Evolutionary conservation across 2,888 invertebrate species (phyloP), one percentile per base, ranked within the genome.

Genomic region (Apamea anceps): DNA sequence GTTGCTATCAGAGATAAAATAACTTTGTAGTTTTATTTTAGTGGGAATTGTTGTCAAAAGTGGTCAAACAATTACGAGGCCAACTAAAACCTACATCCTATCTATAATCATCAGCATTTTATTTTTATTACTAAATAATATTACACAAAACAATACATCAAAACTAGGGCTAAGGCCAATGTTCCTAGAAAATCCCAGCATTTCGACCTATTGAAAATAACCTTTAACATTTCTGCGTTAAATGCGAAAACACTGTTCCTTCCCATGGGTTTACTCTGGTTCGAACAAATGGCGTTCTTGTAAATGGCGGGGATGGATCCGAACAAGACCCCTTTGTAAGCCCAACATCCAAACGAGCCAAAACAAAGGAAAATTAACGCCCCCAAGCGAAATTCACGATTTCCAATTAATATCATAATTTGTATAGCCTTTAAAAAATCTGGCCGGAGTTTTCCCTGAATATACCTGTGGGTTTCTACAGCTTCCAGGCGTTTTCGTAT

Each of bases 331-430:
- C 89, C 86, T 88, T 82, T 85, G 86, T 80, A 85, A 75, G 25
- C 51, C 72, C 67, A 87, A 86, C 86, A 82, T 72, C 77, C 77
- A 83, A 82, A 85, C 70, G 32, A 77, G 63, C 57, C 63, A 75
- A 86, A 90, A 91, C 91, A 91, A 90, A 89, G 87, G 85, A 74
- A 89, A 89, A 84, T 85, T 82, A 86, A 87, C 87, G 77, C 80
- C 87, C 77, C 32, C 28, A 45, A 77, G 88, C 83, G 0, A 77
- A 73, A 81, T 80, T 63, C 77, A 74, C 81, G 77, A 81, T 86
- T 81, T 70, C 62, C 87, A 90, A 92, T 90, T 90, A 88, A 88
- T 89, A 87, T 88, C 65, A 88, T 88, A 87, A 86, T 87, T 87
- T 86, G 79, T 80, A 77, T 71, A 68, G 73, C 76, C 77, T 79